A percentile compares a stretch with the other conserved stretches of the same genome.
Conservation (phyloP, 2,113 vertebrate species). For the Dermatemys mawii region DNA sequence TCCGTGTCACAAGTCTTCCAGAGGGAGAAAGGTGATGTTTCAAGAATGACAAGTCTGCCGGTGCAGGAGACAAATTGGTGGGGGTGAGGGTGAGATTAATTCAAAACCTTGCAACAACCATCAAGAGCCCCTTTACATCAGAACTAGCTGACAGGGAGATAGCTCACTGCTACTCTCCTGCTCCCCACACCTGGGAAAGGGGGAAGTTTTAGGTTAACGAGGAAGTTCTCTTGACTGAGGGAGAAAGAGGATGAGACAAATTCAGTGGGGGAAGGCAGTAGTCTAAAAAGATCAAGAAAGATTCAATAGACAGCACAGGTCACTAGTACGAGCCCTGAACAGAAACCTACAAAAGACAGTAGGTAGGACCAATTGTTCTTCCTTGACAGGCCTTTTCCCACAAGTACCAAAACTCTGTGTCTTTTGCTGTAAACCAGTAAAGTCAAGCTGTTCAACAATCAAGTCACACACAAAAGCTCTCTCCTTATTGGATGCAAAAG, state of each 20-base stretch:
- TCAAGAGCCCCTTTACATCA: neutral
- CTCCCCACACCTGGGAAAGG: neutral
- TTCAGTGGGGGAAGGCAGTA: rapidly evolving
- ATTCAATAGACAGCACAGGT: neutral
- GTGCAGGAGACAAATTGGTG: neutral
- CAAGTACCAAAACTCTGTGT: neutral
- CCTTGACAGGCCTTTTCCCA: neutral
- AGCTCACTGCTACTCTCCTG: neutral
- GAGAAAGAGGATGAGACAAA: neutral
- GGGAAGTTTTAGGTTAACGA: neutral
- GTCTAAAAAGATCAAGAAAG: neutral
- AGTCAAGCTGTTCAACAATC: neutral
- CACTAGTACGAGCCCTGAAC: neutral
- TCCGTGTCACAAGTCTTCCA: neutral
- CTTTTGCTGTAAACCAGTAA: neutral
- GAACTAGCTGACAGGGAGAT: neutral
- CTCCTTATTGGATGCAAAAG: neutral
- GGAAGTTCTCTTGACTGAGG: neutral
- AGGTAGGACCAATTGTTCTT: neutral
- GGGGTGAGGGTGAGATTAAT: rapidly evolving
- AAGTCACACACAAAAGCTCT: neutral
- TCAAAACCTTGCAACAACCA: no score
- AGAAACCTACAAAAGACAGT: neutral
- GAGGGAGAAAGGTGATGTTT: rapidly evolving
- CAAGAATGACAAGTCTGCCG: neutral